A percentile compares a stretch with the other conserved stretches of the same genome.
These are phyloP conservation scores for Xenopus petersii DNA, from an alignment of 2,797 vertebrate genomes.

Conservation along the genomic window DNA sequence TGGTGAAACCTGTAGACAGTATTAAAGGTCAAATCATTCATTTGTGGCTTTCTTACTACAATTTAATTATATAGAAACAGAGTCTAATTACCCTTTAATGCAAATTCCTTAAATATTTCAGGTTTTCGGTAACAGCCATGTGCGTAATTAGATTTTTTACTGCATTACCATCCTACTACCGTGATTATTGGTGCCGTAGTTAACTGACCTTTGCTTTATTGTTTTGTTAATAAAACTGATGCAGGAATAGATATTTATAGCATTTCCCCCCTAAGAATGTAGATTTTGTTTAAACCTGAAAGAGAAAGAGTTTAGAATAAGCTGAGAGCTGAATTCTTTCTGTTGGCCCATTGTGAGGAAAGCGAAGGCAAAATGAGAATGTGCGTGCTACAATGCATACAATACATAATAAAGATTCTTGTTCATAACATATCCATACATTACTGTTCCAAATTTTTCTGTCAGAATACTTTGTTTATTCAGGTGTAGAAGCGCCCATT, in stretches of 20 bases:
- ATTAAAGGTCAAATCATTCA: conserved; percentile 6
- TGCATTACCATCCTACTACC: conserved; percentile 24
- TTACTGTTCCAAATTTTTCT: not conserved
- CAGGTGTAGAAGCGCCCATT: not conserved
- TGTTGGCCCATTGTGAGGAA: conserved; percentile 14
- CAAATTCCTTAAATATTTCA: conserved; percentile 37
- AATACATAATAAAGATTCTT: too few relatives aligned
- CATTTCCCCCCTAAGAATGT: not conserved
- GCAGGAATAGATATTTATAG: not conserved
- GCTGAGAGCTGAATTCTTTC: conserved; percentile 4
- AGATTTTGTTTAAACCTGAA: not conserved
- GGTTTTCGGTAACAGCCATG: conserved; percentile 24
- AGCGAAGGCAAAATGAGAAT: too few relatives aligned
- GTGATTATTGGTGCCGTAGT: conserved; percentile 13
- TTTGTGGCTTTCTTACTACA: conserved; percentile 7
- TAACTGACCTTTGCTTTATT: conserved; percentile 36
- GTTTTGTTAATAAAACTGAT: conserved; percentile 7
- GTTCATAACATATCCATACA: not conserved
- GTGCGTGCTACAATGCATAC: not conserved
- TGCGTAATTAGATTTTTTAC: conserved; percentile 33
- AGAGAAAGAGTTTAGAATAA: not conserved
- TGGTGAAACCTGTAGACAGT: not conserved
- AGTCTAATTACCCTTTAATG: not conserved
- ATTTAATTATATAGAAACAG: conserved; percentile 16
- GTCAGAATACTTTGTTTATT: not conserved